A percentile compares a stretch with the other conserved stretches of the same genome.
These are phyloP conservation scores for Turritopsis rubra DNA, from an alignment of 30 jellyfish, hydroid and myxozoan genomes.

Conservation along the genomic window DNA sequence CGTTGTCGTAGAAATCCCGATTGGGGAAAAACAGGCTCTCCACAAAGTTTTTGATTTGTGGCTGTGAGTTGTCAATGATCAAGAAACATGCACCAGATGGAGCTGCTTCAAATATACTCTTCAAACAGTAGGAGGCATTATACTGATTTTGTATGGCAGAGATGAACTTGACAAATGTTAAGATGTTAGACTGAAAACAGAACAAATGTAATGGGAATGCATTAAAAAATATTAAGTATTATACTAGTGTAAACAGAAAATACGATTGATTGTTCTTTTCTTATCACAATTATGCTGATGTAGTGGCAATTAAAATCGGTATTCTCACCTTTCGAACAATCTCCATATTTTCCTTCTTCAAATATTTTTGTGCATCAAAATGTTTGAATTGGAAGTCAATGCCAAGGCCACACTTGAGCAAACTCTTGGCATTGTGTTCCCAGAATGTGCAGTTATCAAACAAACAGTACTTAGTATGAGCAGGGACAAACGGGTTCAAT, in stretches of 20 bases:
- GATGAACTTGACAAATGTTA: conserved; percentile 81
- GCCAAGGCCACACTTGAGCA: conserved; percentile 59
- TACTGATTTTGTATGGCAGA: conserved; percentile 82
- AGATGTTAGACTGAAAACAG: conserved; percentile 46
- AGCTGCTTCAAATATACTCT: conserved; percentile 68
- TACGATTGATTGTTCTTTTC: neutral
- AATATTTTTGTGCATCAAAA: conserved; percentile 50
- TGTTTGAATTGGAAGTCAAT: conserved; percentile 40
- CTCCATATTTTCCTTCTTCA: conserved; percentile 35
- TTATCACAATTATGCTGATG: too few species aligned
- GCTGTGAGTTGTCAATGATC: conserved; percentile 77
- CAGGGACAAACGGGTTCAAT: conserved; percentile 61
- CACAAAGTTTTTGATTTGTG: conserved; percentile 67
- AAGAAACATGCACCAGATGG: conserved; percentile 86
- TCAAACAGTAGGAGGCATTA: conserved; percentile 46
- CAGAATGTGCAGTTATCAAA: conserved; percentile 80
- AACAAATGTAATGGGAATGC: conserved; percentile 4
- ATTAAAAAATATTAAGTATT: neutral
- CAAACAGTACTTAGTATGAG: conserved; percentile 46
- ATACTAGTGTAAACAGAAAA: too few species aligned
- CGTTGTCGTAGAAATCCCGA: conserved; percentile 38
- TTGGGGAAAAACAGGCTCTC: conserved; percentile 82
- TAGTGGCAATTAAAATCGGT: too few species aligned
- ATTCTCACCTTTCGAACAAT: conserved; percentile 46
- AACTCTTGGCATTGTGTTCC: conserved; percentile 84